Evolutionary conservation across 2,888 invertebrate species (phyloP), one percentile per base, ranked within the genome.

Genomic region (Polyploca ridens): DNA sequence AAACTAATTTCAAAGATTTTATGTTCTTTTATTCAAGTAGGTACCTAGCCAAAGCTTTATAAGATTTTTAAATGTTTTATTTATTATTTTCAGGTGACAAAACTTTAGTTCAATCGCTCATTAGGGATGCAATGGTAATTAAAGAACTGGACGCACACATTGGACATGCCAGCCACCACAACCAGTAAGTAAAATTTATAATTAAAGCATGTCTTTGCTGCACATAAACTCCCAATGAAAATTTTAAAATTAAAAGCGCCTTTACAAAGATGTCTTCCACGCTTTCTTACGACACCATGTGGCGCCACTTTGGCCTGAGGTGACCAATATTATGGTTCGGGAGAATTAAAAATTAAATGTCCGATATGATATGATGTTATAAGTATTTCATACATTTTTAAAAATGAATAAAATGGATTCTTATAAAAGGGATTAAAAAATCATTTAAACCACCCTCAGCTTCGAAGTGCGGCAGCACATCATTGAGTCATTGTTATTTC

Each of bases 111-210:
- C 98, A 98, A 90, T 98, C 98, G 69, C 94, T 98, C 72, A 97
- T 98, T 70, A 95, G 98, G 89, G 98, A 98, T 88, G 98, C 98
- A 58, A 96, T 97, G 95, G 97, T 98, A 77, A 98, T 98, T 57
- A 97, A 98, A 91, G 97, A 97, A 82, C 95, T 98, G 86, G 97
- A 97, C 91, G 95, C 96, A 70, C 95, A 94, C 88, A 95, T 93
- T 73, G 94, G 95, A 91, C 94, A 95, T 71, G 95, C 96, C 65
- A 96, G 95, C 82, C 96, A 96, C 69, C 96, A 97, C 81, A 96
- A 96, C 81, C 96, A 97, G 98, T 98, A 96, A 96, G 97, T 96
- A 82, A 58, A 68, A 35, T 41, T 72, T 60, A 63, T 54, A 69
- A 67, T 54, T 65, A 62, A 16, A 87, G 92, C 91, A 92, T 89